Evolutionary conservation across 2,797 vertebrate genomes (phyloP), one percentile per base, ranked within the genome.

Genomic region (Podarcis lilfordi): DNA sequence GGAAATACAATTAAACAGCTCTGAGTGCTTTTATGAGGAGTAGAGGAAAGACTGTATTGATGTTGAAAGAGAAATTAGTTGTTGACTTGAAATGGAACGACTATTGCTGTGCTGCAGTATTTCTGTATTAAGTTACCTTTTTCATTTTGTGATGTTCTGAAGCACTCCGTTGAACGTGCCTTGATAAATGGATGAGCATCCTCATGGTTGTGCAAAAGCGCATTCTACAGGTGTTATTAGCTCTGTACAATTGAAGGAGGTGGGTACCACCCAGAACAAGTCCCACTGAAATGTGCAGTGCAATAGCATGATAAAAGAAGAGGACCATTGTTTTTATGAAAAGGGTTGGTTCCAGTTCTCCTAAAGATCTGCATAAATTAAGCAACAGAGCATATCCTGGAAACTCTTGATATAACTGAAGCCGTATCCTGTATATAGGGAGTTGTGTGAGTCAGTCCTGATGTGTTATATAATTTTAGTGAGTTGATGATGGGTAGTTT

Each of bases 61-160:
- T 76, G 72, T 40, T 59, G 71, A 77, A 86, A 68, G 43, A 86
- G 84, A 89, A 89, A 86, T 89, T 45, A 82, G 71, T 50, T 76
- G 79, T 61, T 86, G 61, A 50, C 81, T 59, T 89, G 72, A 89
- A 85, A 86, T 82, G 32, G 72, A 86, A 82, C 82, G 79, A 72
- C 76, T 79, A 17, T 84, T 29, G 21, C 45, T 84, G 66, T 55
- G 4, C 79, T 76, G 71, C 84, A 43, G 72, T 35, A 76, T 86
- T 82, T 82, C 71, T 55, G 71, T 86, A 75, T 77, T 85, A 45
- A 71, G 71, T 82, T 6, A 2, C 61, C 71, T 29, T 76, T 71
- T 76, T 64, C 50, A 59, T 81, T 59, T 74, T 29, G 0, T 64
- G 2, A 27, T 88, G 88, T 92, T 84, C 61, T 90, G 5, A 23